Evolutionary conservation across 2,797 vertebrate genomes (phyloP).

Genomic region (Lepus townsendii): DNA sequence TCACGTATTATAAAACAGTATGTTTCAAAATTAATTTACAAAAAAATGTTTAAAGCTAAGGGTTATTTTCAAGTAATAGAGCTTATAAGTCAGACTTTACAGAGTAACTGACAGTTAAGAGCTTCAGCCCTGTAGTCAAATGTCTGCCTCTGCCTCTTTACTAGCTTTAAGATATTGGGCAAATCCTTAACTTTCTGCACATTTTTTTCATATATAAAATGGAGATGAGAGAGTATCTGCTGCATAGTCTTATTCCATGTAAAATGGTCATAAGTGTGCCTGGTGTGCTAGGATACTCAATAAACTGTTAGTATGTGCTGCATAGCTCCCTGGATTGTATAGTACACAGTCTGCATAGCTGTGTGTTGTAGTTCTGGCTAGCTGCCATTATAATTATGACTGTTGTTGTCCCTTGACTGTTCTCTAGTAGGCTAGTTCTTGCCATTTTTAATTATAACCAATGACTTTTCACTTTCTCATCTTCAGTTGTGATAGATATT

Average conservation of each 20-base stretch:
- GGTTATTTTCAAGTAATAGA: neutral
- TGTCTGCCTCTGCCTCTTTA: neutral
- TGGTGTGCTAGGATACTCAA: neutral
- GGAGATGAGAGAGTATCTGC: neutral
- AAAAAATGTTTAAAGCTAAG: constrained; percentile 38
- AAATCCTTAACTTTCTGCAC: constrained; percentile 9
- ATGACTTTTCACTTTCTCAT: constrained; percentile 5
- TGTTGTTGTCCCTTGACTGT: neutral
- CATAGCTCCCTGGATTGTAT: neutral
- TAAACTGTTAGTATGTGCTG: neutral
- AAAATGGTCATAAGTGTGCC: neutral
- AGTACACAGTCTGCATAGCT: neutral
- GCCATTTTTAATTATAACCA: neutral
- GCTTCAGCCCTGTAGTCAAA: neutral
- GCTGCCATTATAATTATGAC: neutral
- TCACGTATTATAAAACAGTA: neutral
- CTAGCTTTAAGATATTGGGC: neutral
- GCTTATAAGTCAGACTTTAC: neutral
- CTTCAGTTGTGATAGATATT: constrained; percentile 1
- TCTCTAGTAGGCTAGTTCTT: neutral
- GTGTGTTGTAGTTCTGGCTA: neutral
- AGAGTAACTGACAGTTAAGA: neutral
- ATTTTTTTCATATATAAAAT: constrained; percentile 19
- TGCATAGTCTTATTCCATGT: neutral
- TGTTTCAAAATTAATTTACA: constrained; percentile 45